These are phyloP conservation scores for Neosilurus mollespiculum DNA, from an alignment of 2,797 vertebrate species.

Conservation along the genomic window DNA sequence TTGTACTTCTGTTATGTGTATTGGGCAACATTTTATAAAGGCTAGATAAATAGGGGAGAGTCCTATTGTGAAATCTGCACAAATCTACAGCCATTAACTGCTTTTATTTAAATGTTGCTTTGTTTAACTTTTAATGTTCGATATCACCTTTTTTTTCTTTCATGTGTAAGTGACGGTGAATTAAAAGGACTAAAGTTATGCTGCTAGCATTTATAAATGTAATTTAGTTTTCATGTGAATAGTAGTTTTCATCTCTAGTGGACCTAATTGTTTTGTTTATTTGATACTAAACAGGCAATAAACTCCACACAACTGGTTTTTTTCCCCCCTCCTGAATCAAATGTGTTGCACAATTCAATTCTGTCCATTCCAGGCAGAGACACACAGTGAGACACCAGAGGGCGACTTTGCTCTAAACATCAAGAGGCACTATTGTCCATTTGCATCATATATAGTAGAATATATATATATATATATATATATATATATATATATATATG, in stretches of 20 bases:
- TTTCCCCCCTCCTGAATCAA: not conserved
- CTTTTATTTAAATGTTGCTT: not conserved
- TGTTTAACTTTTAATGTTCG: not conserved
- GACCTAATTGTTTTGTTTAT: constrained; percentile 49
- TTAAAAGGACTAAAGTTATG: constrained; percentile 63
- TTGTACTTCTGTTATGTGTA: not conserved
- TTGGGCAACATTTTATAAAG: not conserved
- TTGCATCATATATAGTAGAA: not conserved
- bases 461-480: not conserved
- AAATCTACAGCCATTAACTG: not conserved
- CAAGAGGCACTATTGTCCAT: not conserved
- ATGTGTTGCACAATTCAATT: not conserved
- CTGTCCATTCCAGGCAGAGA: not conserved
- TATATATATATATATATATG: too few species aligned
- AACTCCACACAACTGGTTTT: constrained; percentile 57
- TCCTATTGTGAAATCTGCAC: not conserved
- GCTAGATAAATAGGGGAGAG: not conserved
- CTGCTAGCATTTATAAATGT: constrained; percentile 63
- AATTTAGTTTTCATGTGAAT: constrained; percentile 61
- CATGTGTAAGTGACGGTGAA: constrained; percentile 56
- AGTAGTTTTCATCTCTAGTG: constrained; percentile 64
- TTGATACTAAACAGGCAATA: constrained; percentile 70
- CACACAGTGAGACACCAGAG: not conserved
- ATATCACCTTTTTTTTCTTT: constrained; percentile 10
- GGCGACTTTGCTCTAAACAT: not conserved